Evolutionary conservation across 2,888 invertebrate species (phyloP), one percentile per base, ranked within the genome.

Genomic region (Folsomia manolachei): DNA sequence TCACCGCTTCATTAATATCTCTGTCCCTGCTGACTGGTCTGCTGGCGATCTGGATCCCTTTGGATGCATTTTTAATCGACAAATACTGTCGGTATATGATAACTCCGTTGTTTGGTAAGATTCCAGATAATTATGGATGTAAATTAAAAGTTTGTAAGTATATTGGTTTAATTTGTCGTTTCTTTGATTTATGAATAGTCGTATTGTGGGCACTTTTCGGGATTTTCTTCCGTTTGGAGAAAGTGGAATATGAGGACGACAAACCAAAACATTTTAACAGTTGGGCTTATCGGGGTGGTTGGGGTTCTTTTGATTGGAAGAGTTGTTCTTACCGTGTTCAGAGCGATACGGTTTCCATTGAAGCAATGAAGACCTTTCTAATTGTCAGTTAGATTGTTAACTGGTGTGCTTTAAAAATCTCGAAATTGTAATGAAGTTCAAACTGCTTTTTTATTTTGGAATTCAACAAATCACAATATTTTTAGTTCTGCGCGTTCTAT

Each of bases 51-150:
- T 73, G 70, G 70, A 39, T 52, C 4, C 70, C 61, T 9, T 27
- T 73, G 70, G 73, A 73, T 18, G 21, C 68, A 0, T n/a, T 71
- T 1, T 66, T 70, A 19, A 68, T 70, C 70, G 73, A 73, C 62
- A 73, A 73, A 25, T 73, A 70, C 24, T 67, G 53, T 39, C 18
- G 73, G 27, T 73, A 73, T 63, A 67, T 73, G 68, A 23, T 71
- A 19, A 63, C 73, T 1, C 73, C 73, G 0, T 26, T 70, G 9
- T 64, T 68, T 60, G 70, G 70, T 71, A 70, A 7, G 21, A 25
- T 52, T 52, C n/a, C n/a, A n/a, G n/a, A n/a, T n/a, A n/a, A n/a
- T n/a, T n/a, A n/a, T n/a, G n/a, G n/a, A n/a, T n/a, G n/a, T n/a
- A n/a, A n/a, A n/a, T n/a, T n/a, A n/a, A n/a, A n/a, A n/a, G n/a